These are phyloP conservation scores for Zapornia atra DNA, from an alignment of 2,113 vertebrate genomes.

Conservation along the genomic window DNA sequence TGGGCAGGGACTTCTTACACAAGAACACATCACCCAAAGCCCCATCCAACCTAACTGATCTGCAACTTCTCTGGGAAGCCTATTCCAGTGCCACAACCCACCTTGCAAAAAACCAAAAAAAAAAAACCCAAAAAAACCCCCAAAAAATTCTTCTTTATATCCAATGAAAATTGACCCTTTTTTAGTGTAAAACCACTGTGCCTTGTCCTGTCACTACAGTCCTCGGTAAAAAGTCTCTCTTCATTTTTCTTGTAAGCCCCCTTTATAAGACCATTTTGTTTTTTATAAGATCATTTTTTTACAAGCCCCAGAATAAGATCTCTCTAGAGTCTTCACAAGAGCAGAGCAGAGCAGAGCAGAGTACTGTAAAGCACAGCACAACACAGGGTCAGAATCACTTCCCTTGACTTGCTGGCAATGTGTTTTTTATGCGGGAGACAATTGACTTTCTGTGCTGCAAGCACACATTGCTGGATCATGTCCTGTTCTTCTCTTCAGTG, in stretches of 20 bases:
- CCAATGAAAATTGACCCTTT: background rate
- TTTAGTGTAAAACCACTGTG: background rate
- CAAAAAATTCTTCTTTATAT: background rate
- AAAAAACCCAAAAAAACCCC: too few relatives aligned
- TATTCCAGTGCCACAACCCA: background rate
- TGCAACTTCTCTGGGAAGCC: background rate
- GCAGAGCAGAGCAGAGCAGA: fast-evolving
- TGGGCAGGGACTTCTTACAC: background rate
- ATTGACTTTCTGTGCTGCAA: background rate
- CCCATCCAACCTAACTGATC: background rate
- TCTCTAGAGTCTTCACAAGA: fast-evolving
- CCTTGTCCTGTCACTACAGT: background rate
- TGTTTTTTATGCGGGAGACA: background rate
- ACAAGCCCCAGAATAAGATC: background rate
- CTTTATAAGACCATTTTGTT: background rate
- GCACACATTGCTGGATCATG: background rate
- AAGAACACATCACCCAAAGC: background rate
- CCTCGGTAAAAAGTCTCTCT: background rate
- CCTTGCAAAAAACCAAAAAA: background rate
- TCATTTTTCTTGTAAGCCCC: background rate
- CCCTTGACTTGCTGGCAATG: fast-evolving
- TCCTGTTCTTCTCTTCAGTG: fast-evolving
- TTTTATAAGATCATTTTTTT: too few relatives aligned
- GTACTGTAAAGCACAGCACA: too few relatives aligned
- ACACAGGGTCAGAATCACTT: background rate